Base-by-base conservation (phyloP, 2,888 invertebrate genomes). In the Campoplex nolae region DNA sequence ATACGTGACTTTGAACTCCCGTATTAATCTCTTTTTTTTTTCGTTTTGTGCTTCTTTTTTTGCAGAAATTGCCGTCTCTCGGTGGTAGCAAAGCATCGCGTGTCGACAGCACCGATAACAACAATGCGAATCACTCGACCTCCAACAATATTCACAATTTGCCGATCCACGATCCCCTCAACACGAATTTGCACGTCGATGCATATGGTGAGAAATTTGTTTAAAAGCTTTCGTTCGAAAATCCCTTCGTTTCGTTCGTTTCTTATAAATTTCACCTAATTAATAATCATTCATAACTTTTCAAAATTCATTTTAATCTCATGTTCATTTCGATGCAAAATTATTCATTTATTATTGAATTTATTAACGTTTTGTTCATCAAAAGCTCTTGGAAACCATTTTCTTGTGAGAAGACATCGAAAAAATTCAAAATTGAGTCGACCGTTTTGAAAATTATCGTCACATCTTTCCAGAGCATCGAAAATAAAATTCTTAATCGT, bases 101-200 rank as follows among this genome's bases (percentile, higher is more conserved):
- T 79, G 92, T 92, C 89, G 94, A 94, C 87, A 93, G 92, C 89
- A 90, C 92, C 84, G 92, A 94, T 86, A 94, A 94, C 91, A 94
- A 94, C 86, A 94, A 94, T 91, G 93, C 92, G 79, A 94, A 93
- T 90, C 93, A 93, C 89, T 91, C 92, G 67, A 94, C 93, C 79
- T 90, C 92, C 76, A 94, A 93, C 89, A 93, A 93, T 87, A 93
- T 94, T 84, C 93, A 94, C 91, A 92, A 92, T 88, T 88, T 93
- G 90, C 93, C 93, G 86, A 88, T 93, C 83, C 92, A 93, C 90
- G 93, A 94, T 88, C 91, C 93, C 65, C 91, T 92, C 88, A 92
- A 92, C 88, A 90, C 92, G 83, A 92, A 92, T 86, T 89, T 92
- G 70, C 92, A 92, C 88, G 91, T 91, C 81, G 92, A 93, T 84